phyloP scores from a whole-genome alignment of 1,140 invertebrate species.

The Mamestra configurata region DNA sequence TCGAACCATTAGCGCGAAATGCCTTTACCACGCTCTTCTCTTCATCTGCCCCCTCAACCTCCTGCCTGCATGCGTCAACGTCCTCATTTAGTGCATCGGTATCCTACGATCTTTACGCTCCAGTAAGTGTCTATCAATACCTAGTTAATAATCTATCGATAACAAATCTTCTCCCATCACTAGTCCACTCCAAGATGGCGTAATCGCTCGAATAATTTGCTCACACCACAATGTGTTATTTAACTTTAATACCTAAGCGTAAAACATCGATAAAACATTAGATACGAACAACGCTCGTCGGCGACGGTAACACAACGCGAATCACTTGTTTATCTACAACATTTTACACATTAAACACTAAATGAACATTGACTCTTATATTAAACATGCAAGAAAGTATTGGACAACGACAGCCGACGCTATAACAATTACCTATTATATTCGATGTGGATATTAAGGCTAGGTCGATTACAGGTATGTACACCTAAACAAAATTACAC shows the following conservation, averaged over 20 bases:
- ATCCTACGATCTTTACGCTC: background rate
- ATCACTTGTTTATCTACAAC: conserved; percentile 68
- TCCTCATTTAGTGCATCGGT: background rate
- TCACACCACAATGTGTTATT: conserved; percentile 72
- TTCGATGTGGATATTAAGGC: conserved; percentile 87
- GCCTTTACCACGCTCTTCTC: conserved; percentile 9
- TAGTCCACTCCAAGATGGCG: conserved; percentile 51
- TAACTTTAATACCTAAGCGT: conserved; percentile 83
- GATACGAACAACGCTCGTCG: conserved; percentile 66
- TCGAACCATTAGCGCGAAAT: conserved; percentile 73
- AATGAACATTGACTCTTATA: conserved; percentile 74
- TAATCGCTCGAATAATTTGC: conserved; percentile 84
- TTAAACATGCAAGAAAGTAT: conserved; percentile 82
- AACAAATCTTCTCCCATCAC: conserved; percentile 2
- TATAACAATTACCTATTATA: conserved; percentile 81
- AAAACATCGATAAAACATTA: conserved; percentile 83
- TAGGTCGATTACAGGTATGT: conserved; percentile 77
- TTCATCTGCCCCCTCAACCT: background rate
- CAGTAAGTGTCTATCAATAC: background rate
- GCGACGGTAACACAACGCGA: conserved; percentile 79
- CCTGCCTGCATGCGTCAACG: conserved; percentile 19
- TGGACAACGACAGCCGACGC: conserved; percentile 62
- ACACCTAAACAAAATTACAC: conserved; percentile 79
- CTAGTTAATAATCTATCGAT: conserved; percentile 38
- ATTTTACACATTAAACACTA: conserved; percentile 77